phyloP scores from a whole-genome alignment of 2,797 vertebrate species.

The Morelia viridis region DNA sequence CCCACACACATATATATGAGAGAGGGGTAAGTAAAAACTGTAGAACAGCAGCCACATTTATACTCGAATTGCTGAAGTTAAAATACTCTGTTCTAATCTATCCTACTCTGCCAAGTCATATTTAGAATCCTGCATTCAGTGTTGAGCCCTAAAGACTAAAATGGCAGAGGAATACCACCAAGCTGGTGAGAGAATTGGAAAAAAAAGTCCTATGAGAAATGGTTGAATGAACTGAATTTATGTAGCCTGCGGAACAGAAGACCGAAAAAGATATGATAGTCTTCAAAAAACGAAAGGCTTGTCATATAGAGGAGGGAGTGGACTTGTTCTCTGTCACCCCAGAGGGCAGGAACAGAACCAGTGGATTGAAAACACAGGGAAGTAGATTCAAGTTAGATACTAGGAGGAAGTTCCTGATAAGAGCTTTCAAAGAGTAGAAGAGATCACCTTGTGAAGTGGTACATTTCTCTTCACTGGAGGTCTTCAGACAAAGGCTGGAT shows the following conservation, averaged over 20 bases:
- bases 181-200: neutral
- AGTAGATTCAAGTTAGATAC: neutral
- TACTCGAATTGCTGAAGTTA: too few species aligned
- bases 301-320: neutral
- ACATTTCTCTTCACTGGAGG: neutral
- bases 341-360: neutral
- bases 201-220: neutral
- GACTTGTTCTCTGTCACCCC: neutral
- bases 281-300: neutral
- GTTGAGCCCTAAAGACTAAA: neutral
- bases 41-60: too few species aligned
- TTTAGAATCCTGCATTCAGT: neutral
- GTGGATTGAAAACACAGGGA: neutral
- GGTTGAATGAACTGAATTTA: neutral
- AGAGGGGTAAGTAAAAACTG: too few species aligned
- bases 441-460: neutral
- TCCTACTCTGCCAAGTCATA: too few species aligned
- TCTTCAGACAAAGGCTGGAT: neutral
- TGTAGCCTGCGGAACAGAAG: neutral
- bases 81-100: too few species aligned
- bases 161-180: neutral
- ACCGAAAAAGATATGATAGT: neutral
- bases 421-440: neutral
- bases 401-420: neutral
- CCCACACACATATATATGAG: too few species aligned